Conservation (phyloP, 2,888 invertebrate genomes). For the Spisula subtruncata region DNA sequence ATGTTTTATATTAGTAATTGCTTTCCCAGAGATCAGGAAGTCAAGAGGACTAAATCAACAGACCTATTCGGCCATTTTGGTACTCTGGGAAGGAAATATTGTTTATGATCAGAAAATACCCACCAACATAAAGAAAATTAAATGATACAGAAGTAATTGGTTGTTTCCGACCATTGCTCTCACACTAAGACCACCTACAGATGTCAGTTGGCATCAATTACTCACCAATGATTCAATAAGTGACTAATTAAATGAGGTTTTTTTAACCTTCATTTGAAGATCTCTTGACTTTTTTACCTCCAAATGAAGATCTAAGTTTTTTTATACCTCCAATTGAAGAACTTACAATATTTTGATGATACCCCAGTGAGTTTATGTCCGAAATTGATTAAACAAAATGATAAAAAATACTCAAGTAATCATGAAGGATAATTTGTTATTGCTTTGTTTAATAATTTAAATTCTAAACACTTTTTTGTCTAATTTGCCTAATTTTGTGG, state of each 20-base stretch:
- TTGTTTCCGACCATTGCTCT: background rate
- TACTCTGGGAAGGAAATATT: background rate
- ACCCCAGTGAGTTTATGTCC: background rate
- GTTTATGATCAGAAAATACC: background rate
- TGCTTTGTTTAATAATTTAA: background rate
- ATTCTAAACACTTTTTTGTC: background rate
- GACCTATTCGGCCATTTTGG: too few relatives aligned
- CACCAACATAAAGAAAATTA: constrained; percentile 12
- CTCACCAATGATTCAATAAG: background rate
- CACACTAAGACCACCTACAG: background rate
- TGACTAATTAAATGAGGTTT: background rate
- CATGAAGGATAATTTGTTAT: background rate
- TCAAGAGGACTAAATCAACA: background rate
- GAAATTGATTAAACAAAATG: background rate
- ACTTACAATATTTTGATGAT: background rate
- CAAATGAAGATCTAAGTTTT: background rate
- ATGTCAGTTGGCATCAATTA: background rate
- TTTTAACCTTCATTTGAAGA: constrained; percentile 7
- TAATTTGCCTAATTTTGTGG: background rate
- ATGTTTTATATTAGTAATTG: background rate
- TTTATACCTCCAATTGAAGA: constrained; percentile 24
- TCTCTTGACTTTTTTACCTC: background rate
- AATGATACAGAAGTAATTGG: constrained; percentile 18
- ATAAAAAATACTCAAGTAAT: constrained; percentile 4
- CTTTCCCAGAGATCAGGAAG: background rate